A percentile compares a stretch with the other conserved stretches of the same genome.
Evolutionary conservation across 2,888 invertebrate genomes (phyloP).

Genomic region (Emesis russula): DNA sequence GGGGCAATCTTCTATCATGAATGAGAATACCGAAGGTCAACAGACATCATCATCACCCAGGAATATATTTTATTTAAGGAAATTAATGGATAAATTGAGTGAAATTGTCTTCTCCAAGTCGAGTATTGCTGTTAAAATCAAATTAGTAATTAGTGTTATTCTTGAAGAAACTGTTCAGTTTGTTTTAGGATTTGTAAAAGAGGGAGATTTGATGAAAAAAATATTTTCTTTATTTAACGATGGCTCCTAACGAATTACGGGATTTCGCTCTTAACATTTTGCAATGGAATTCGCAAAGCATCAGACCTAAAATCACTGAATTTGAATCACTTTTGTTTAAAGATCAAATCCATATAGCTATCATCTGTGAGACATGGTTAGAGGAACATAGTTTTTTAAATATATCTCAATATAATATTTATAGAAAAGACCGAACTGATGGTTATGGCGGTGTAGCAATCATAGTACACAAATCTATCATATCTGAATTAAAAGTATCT

Average conservation of each 20-base stretch:
- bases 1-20: no score
- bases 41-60: no score
- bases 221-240: not conserved
- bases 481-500: no score
- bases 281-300: constrained; percentile 63
- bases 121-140: constrained; percentile 17
- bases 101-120: not conserved
- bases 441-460: no score
- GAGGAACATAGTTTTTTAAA: no score
- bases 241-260: not conserved
- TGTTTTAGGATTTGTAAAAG: not conserved
- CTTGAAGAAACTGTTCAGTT: constrained; percentile 12
- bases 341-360: no score
- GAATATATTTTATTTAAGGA: no score
- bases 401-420: no score
- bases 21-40: no score
- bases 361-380: no score
- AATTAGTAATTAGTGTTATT: not conserved
- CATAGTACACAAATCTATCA: no score
- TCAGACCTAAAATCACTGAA: constrained; percentile 28
- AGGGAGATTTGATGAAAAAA: not conserved
- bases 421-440: no score
- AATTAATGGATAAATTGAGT: not conserved
- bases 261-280: constrained; percentile 31
- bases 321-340: constrained; percentile 3